These are phyloP conservation scores for Parasteatoda tepidariorum DNA, from an alignment of 1,140 invertebrate genomes.

Conservation along the genomic window DNA sequence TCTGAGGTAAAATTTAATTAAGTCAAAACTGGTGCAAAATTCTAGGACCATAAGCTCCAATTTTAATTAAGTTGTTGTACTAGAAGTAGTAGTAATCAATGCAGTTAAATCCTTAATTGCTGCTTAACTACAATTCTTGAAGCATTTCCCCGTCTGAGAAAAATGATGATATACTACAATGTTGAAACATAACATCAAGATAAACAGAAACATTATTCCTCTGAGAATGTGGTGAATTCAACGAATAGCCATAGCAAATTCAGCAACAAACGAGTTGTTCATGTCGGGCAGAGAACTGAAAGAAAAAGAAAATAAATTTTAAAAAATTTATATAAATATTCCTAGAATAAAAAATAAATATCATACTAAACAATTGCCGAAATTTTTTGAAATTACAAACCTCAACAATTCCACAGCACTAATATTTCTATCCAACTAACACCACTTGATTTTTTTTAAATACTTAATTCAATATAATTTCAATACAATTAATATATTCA, in stretches of 20 bases:
- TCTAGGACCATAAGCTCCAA: slow-evolving; percentile 45
- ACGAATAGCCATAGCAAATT: slow-evolving; percentile 12
- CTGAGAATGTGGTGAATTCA: slow-evolving; percentile 19
- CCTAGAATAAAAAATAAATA: background rate
- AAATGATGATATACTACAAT: slow-evolving; percentile 38
- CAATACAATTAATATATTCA: too few species aligned
- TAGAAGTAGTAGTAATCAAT: background rate
- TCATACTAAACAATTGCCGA: background rate
- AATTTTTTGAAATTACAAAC: background rate
- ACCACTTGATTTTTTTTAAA: background rate
- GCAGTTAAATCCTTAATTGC: background rate
- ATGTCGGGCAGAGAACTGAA: slow-evolving; percentile 46
- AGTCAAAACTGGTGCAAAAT: slow-evolving; percentile 29
- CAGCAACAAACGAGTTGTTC: background rate
- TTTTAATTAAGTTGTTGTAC: background rate
- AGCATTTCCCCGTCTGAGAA: slow-evolving; percentile 16
- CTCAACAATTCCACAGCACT: background rate
- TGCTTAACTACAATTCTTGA: background rate
- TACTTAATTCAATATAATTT: background rate
- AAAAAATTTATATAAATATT: background rate
- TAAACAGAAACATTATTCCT: slow-evolving; percentile 12
- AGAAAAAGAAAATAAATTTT: background rate
- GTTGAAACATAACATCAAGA: slow-evolving; percentile 28
- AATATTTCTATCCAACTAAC: background rate
- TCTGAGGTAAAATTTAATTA: slow-evolving; percentile 15